Conservation (phyloP, 2,113 vertebrate genomes). For the Pardalotus punctatus region DNA sequence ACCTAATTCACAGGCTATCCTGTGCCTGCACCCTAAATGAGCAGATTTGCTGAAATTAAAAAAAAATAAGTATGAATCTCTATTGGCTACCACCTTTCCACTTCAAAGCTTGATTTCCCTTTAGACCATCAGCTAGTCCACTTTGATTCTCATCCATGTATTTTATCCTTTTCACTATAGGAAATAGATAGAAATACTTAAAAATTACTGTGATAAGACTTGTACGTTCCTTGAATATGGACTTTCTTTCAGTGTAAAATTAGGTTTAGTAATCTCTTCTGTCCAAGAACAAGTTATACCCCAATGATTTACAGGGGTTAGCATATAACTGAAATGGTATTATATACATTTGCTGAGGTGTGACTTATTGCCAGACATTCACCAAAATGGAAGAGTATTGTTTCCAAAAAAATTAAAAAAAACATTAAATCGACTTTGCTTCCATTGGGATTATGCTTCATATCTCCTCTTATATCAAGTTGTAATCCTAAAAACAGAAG, state of each 20-base stretch:
- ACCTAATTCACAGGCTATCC: neutral
- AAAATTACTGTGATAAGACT: neutral
- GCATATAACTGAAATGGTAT: neutral
- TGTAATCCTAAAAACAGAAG: neutral
- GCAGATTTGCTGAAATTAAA: neutral
- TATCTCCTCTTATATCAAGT: neutral
- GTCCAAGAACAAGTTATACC: neutral
- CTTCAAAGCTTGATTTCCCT: slow-evolving; percentile 15
- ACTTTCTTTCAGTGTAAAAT: neutral
- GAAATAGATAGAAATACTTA: neutral
- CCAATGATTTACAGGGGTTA: neutral
- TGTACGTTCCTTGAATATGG: neutral
- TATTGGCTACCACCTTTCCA: neutral
- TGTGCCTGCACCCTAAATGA: neutral
- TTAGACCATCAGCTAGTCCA: neutral
- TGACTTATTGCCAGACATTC: neutral
- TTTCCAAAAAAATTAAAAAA: neutral
- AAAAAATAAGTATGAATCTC: neutral
- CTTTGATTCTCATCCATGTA: neutral
- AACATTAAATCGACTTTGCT: neutral
- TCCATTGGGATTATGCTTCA: neutral
- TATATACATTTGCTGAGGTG: neutral
- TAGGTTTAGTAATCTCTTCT: neutral
- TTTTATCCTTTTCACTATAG: neutral
- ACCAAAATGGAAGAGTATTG: neutral